phyloP scores from a whole-genome alignment of 2,888 invertebrate species.

The Platerodrilus igneus region DNA sequence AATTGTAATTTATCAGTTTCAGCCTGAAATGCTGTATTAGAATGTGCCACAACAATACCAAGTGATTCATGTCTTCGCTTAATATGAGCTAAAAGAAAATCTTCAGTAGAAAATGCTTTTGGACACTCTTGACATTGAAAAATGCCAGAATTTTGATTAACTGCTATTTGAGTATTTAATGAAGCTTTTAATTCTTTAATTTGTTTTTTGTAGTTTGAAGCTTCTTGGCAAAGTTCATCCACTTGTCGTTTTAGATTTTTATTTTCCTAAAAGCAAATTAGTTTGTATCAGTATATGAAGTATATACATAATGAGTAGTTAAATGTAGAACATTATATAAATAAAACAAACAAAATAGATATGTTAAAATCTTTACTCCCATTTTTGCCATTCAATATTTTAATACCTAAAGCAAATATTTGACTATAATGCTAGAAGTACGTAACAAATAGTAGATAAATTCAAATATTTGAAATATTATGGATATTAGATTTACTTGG shows the following conservation, averaged over 20 bases:
- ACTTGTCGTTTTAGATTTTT: slow-evolving; percentile 49
- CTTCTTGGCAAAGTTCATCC: slow-evolving; percentile 52
- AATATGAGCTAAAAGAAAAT: slow-evolving; percentile 60
- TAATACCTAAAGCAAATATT: too few species aligned
- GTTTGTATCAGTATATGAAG: too few species aligned
- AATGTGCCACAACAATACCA: slow-evolving; percentile 27
- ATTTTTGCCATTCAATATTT: slow-evolving; percentile 54
- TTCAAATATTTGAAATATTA: too few species aligned
- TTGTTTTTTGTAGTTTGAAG: slow-evolving; percentile 46
- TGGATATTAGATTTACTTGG: too few species aligned
- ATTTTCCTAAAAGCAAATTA: slow-evolving; percentile 32
- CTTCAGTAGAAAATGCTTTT: slow-evolving; percentile 63
- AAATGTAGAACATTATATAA: slow-evolving; percentile 1
- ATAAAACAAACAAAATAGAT: background rate
- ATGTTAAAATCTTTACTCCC: slow-evolving; percentile 41
- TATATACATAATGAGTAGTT: slow-evolving; percentile 1
- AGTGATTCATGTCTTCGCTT: slow-evolving; percentile 54
- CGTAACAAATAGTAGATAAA: too few species aligned
- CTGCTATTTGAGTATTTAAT: slow-evolving; percentile 17
- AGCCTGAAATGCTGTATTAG: slow-evolving; percentile 39
- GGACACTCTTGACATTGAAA: slow-evolving; percentile 61
- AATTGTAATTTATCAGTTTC: slow-evolving; percentile 61
- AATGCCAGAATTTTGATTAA: slow-evolving; percentile 34
- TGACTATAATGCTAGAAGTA: too few species aligned
- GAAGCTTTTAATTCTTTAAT: slow-evolving; percentile 42